Evolutionary conservation across 2,113 vertebrate genomes (phyloP), one percentile per base, ranked within the genome.

Genomic region (Planiliza haematocheilus): DNA sequence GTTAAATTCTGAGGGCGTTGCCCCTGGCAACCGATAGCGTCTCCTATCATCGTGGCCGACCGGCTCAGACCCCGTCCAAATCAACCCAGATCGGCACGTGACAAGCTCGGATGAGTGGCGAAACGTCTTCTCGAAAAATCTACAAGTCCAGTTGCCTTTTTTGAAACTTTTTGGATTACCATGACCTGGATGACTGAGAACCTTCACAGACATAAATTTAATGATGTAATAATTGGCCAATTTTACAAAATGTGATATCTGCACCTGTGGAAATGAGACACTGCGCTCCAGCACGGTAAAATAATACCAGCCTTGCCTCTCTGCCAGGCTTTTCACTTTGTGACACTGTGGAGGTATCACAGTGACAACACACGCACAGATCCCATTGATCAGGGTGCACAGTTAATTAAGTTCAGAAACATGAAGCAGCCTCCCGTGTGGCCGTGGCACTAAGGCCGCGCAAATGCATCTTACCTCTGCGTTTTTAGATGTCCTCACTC

Each of bases 201-300:
- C n/a, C n/a, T n/a, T n/a, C n/a, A n/a, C n/a, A n/a, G n/a, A n/a
- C n/a, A n/a, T n/a, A n/a, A n/a, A n/a, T n/a, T n/a, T n/a, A n/a
- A n/a, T n/a, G n/a, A n/a, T n/a, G n/a, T n/a, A n/a, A n/a, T n/a
- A n/a, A n/a, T n/a, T n/a, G n/a, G n/a, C n/a, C n/a, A n/a, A n/a
- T n/a, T n/a, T n/a, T n/a, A 72, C 70, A 41, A 74, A 71, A 88
- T 77, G 34, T 46, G 60, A 60, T 66, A 42, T 68, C 69, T 74
- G 55, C 73, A 82, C 79, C 86, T 77, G 70, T 84, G 84, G 79
- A 79, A 84, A 91, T 49, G 37, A 80, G 74, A 88, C 52, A 61
- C 59, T 39, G 10, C 62, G 61, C 62, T 75, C 50, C 50, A 69
- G 68, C 77, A 42, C 11, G 52, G 76, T 70, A 63, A 83, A 83